Conservation (phyloP, 2,797 vertebrate genomes). For the Luscinia luscinia region DNA sequence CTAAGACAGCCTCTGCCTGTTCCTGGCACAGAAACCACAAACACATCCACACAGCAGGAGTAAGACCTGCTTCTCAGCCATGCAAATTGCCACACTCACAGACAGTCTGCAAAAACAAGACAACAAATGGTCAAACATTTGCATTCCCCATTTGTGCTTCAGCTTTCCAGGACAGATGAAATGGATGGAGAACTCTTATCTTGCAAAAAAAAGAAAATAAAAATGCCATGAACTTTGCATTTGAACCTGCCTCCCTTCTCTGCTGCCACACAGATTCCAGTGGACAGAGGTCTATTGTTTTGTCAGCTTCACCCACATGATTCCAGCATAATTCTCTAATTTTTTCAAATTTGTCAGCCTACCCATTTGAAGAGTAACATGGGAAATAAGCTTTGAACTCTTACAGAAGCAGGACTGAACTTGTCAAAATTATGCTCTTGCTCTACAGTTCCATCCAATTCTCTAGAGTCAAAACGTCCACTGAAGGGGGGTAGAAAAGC, state of each 20-base stretch:
- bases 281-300: not conserved
- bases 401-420: not conserved
- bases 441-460: not conserved
- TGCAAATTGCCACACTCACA: not conserved
- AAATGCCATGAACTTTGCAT: not conserved
- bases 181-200: not conserved
- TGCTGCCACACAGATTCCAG: not conserved
- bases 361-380: not conserved
- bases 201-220: not conserved
- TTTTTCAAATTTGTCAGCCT: not conserved
- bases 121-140: conserved; percentile 5
- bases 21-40: not conserved
- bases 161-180: not conserved
- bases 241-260: not conserved
- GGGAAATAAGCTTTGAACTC: not conserved
- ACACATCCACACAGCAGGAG: not conserved
- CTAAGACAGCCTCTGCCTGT: not conserved
- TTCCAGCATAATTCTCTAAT: not conserved
- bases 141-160: not conserved
- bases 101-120: not conserved
- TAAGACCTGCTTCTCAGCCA: not conserved
- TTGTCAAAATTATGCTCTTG: not conserved
- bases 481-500: not conserved
- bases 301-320: not conserved
- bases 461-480: not conserved